Base-by-base conservation (phyloP, 1,140 invertebrate species). In the Telenomus remus region DNA sequence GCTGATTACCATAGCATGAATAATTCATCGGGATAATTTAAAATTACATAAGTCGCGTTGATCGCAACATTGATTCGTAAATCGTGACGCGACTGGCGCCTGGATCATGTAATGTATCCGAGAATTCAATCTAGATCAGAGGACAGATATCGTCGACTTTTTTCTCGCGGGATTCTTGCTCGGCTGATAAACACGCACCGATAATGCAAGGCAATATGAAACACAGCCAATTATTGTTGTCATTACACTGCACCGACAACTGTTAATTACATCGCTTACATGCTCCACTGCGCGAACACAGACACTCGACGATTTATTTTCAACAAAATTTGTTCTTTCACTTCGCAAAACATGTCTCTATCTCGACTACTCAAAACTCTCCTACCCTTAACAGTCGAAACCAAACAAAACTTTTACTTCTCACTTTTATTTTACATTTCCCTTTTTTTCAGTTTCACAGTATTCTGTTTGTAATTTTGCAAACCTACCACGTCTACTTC, bases 41-140 rank as follows among this genome's bases (percentile, higher is more conserved):
- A 65, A 73, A 73, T 73, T 73, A 73, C 70, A 73, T 73, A 73
- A 73, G 55, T 73, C 50, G 37, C 55, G 44, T 35, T 47, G 47
- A 63, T 37, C 68, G 42, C 13, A 37, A 53, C 12, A 63, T 56
- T 73, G 70, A 66, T 73, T 73, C 61, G 65, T 65, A 46, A 49
- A 66, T 66, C 50, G 56, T 73, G 70, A 73, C 56, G 61, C 54
- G 70, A 73, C 70, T 66, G 70, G 70, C 70, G 70, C 61, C 70
- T 73, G 61, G 54, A 61, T 73, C 61, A 48, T 49, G 61, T 73
- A 73, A 73, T 50, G 47, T 73, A 73, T 55, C 70, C 56, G 39
- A 66, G 61, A 73, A 73, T 65, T 65, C 56, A 66, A 73, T 73
- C 70, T 73, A 73, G 70, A 73, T 73, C 61, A 37, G 70, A 55